Conservation (phyloP, 2,888 invertebrate genomes). For the Clistopyga incitator region DNA sequence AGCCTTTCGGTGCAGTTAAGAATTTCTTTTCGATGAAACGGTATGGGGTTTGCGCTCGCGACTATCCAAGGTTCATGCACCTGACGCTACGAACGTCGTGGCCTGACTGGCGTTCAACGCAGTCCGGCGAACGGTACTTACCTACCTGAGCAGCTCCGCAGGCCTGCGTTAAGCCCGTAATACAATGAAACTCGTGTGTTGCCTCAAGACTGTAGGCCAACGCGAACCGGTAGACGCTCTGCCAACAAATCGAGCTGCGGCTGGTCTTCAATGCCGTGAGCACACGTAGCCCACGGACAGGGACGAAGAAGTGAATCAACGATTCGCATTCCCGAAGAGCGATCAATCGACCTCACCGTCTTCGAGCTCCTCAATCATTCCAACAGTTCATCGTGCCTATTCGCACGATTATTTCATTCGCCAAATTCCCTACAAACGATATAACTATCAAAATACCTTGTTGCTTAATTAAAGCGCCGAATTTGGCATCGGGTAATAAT, state of each 20-base stretch:
- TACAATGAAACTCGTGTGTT: slow-evolving; percentile 73
- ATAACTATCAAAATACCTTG: too few relatives aligned
- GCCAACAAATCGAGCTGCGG: slow-evolving; percentile 54
- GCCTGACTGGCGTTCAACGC: slow-evolving; percentile 78
- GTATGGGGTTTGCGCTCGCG: slow-evolving; percentile 39
- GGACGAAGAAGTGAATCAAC: slow-evolving; percentile 26
- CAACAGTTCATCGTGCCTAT: not conserved
- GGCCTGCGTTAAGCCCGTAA: slow-evolving; percentile 71
- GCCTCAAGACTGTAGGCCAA: slow-evolving; percentile 61
- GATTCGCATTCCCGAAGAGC: slow-evolving; percentile 44
- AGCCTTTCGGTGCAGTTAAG: not conserved
- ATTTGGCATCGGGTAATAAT: too few relatives aligned
- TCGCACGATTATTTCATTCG: not conserved
- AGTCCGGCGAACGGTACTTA: slow-evolving; percentile 81
- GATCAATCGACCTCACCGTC: slow-evolving; percentile 26
- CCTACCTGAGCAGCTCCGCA: slow-evolving; percentile 77
- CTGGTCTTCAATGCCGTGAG: slow-evolving; percentile 36
- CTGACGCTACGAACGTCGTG: slow-evolving; percentile 79
- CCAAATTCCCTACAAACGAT: too few relatives aligned
- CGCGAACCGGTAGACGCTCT: slow-evolving; percentile 67
- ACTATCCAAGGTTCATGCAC: slow-evolving; percentile 72
- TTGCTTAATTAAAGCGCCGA: too few relatives aligned
- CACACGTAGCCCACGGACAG: slow-evolving; percentile 9
- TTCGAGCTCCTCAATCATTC: slow-evolving; percentile 13
- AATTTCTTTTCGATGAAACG: slow-evolving; percentile 33